phyloP scores from a whole-genome alignment of 2,888 invertebrate genomes.

The Orchesella flavescens region DNA sequence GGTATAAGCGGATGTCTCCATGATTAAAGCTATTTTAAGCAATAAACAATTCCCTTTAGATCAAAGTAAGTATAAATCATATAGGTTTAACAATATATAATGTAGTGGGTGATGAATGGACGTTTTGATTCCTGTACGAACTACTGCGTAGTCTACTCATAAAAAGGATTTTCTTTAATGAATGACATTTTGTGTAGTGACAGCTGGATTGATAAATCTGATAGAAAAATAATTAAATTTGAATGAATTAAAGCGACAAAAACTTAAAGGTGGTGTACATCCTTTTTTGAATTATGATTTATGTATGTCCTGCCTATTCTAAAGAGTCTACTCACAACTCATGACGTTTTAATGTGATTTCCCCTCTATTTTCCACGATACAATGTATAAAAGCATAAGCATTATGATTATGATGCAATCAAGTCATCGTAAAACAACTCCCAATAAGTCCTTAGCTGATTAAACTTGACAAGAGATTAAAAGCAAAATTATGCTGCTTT shows the following conservation, averaged over 20 bases:
- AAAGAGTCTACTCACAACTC: constrained; percentile 3
- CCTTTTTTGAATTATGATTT: not conserved
- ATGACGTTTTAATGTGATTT: constrained; percentile 43
- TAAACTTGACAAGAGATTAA: constrained; percentile 10
- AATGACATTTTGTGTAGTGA: constrained; percentile 40
- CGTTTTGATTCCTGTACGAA: not conserved
- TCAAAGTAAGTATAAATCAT: no score
- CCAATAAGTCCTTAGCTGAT: constrained; percentile 25
- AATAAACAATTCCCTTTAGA: no score
- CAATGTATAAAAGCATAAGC: constrained; percentile 7
- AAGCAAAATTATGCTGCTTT: constrained; percentile 10
- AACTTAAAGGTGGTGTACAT: constrained; percentile 4
- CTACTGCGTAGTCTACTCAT: not conserved
- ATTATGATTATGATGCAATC: constrained; percentile 32
- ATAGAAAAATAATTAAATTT: constrained; percentile 34
- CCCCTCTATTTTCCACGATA: constrained; percentile 15
- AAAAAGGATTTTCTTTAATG: constrained; percentile 10
- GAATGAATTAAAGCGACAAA: constrained; percentile 30
- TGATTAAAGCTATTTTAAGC: no score
- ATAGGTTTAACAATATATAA: not conserved
- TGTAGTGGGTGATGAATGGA: not conserved
- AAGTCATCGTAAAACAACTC: constrained; percentile 3
- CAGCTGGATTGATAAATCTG: constrained; percentile 47
- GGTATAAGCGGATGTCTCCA: not conserved
- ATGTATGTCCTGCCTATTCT: constrained; percentile 23